Conservation (phyloP, 2,888 invertebrate species). For the Malthinus flaveolus region DNA sequence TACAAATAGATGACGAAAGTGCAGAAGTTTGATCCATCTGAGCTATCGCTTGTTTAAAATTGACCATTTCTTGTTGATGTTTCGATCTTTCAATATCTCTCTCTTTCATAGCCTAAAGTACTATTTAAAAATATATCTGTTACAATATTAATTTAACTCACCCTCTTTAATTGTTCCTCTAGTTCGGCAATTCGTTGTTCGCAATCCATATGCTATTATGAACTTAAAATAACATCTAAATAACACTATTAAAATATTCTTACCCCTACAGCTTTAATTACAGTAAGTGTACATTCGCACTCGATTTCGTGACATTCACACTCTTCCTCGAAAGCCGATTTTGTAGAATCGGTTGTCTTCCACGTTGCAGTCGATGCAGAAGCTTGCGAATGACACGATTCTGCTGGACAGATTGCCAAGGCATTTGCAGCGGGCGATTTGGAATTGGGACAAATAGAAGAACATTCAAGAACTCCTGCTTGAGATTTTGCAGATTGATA, state of each 20-base stretch:
- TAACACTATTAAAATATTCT: neutral
- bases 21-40: conserved; percentile 41
- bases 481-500: no score
- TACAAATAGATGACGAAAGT: neutral
- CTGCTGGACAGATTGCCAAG: no score
- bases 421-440: no score
- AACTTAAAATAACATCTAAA: neutral
- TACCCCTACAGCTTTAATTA: neutral
- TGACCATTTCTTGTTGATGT: conserved; percentile 40
- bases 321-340: neutral
- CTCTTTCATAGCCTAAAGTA: conserved; percentile 37
- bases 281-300: neutral
- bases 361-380: neutral
- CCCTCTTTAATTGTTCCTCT: conserved; percentile 32
- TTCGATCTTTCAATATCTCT: conserved; percentile 37
- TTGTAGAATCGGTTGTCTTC: neutral
- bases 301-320: no score
- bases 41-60: conserved; percentile 44
- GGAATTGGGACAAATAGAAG: no score
- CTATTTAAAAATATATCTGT: neutral
- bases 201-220: neutral
- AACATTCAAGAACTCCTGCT: no score
- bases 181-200: conserved; percentile 14
- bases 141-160: conserved; percentile 10
- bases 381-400: no score